These are phyloP conservation scores for Polydrusus tereticollis DNA, from an alignment of 2,888 invertebrate species.

Conservation along the genomic window DNA sequence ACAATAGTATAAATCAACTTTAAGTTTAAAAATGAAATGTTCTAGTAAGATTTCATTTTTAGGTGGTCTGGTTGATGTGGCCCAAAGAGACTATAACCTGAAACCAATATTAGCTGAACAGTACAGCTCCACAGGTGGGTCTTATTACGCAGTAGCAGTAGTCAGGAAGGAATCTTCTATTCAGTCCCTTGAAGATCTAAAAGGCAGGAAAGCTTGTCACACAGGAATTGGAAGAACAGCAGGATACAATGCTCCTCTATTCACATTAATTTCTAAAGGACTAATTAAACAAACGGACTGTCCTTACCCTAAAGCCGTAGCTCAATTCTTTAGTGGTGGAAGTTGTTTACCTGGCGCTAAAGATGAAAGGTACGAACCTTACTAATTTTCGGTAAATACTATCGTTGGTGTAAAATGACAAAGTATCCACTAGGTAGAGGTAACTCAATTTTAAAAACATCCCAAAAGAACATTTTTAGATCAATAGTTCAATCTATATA, in stretches of 20 bases:
- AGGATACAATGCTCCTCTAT: slow-evolving; percentile 71
- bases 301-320: slow-evolving; percentile 71
- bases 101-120: slow-evolving; percentile 76
- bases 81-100: slow-evolving; percentile 71
- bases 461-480: no score
- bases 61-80: slow-evolving; percentile 70
- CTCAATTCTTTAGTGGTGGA: slow-evolving; percentile 78
- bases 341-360: slow-evolving; percentile 75
- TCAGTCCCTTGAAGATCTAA: slow-evolving; percentile 72
- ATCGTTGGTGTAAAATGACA: no score
- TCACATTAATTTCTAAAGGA: slow-evolving; percentile 72
- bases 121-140: slow-evolving; percentile 69
- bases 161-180: slow-evolving; percentile 73
- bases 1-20: no score
- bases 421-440: no score
- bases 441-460: no score
- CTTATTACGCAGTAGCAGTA: slow-evolving; percentile 76
- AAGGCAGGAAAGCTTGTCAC: slow-evolving; percentile 74
- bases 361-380: slow-evolving; percentile 66
- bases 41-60: slow-evolving; percentile 18
- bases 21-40: no score
- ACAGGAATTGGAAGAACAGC: slow-evolving; percentile 69
- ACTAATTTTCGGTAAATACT: no score
- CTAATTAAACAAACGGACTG: slow-evolving; percentile 72
- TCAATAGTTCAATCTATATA: no score